Evolutionary conservation across 1,140 invertebrate genomes (phyloP).

Genomic region (Drosophila subobscura): DNA sequence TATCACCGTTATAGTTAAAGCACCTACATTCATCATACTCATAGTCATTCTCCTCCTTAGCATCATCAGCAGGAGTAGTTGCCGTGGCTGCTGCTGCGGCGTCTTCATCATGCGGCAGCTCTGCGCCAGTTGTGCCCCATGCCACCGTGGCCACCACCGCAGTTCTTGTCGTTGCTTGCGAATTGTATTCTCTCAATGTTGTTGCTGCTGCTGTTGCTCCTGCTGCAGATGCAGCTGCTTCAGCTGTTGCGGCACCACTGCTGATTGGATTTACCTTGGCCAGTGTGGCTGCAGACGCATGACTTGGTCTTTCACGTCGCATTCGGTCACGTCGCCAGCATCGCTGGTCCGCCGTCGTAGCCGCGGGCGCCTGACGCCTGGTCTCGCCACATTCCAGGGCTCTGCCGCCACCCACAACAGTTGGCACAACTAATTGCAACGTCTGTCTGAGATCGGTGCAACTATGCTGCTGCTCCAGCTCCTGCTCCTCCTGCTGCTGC

Average conservation of each 20-base stretch:
- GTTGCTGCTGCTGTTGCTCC: conserved; percentile 11
- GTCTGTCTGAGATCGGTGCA: conserved; percentile 73
- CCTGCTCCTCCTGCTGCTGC: conserved; percentile 45
- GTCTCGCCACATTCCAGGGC: conserved; percentile 54
- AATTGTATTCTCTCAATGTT: conserved; percentile 36
- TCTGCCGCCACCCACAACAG: conserved; percentile 49
- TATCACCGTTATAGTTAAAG: conserved; percentile 83
- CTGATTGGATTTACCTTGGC: conserved; percentile 61
- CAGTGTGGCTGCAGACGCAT: conserved; percentile 48
- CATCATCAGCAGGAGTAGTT: conserved; percentile 24
- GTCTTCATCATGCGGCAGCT: conserved; percentile 50
- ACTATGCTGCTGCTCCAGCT: conserved; percentile 43
- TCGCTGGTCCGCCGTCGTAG: conserved; percentile 33
- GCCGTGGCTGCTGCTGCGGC: conserved; percentile 20
- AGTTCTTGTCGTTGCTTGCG: conserved; percentile 64
- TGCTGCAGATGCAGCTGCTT: conserved; percentile 17
- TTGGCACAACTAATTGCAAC: conserved; percentile 82
- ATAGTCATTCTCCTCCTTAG: conserved; percentile 37
- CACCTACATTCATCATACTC: conserved; percentile 82
- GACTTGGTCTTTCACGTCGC: conserved; percentile 74
- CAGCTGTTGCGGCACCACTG: conserved; percentile 35
- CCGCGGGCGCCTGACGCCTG: neutral
- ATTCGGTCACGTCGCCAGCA: conserved; percentile 72
- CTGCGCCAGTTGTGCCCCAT: conserved; percentile 57
- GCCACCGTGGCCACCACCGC: conserved; percentile 20